Evolutionary conservation across 2,888 invertebrate species (phyloP).

Genomic region (Tricholauxania praeusta): DNA sequence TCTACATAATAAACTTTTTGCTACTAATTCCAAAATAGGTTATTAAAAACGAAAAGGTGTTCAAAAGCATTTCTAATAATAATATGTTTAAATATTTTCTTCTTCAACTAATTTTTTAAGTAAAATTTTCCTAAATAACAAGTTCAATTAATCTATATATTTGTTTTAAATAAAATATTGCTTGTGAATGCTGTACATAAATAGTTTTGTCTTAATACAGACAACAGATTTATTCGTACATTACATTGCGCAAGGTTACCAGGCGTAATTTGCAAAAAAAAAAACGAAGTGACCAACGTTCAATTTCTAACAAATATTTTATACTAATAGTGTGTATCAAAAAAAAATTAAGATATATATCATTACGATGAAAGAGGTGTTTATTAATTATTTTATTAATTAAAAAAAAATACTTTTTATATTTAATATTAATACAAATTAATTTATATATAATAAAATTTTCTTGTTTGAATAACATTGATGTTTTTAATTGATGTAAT

Average conservation of each 20-base stretch:
- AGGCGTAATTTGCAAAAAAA: neutral
- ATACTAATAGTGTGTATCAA: too few species aligned
- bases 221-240: constrained; percentile 6
- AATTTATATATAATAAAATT: constrained; percentile 5
- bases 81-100: constrained; percentile 39
- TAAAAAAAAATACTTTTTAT: too few species aligned
- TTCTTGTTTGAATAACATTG: constrained; percentile 22
- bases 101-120: constrained; percentile 39
- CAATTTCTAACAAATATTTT: too few species aligned
- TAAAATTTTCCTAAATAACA: constrained; percentile 34
- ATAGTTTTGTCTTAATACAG: constrained; percentile 15
- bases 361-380: too few species aligned
- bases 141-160: constrained; percentile 7
- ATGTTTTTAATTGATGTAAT: constrained; percentile 28
- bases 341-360: too few species aligned
- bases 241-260: neutral
- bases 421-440: too few species aligned
- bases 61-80: constrained; percentile 4
- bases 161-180: constrained; percentile 27
- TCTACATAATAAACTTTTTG: too few species aligned
- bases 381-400: too few species aligned
- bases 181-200: constrained; percentile 40
- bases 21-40: too few species aligned
- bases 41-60: too few species aligned
- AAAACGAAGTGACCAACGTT: too few species aligned